phyloP scores from a whole-genome alignment of 2,888 invertebrate species.

The Conops quadrifasciatus region DNA sequence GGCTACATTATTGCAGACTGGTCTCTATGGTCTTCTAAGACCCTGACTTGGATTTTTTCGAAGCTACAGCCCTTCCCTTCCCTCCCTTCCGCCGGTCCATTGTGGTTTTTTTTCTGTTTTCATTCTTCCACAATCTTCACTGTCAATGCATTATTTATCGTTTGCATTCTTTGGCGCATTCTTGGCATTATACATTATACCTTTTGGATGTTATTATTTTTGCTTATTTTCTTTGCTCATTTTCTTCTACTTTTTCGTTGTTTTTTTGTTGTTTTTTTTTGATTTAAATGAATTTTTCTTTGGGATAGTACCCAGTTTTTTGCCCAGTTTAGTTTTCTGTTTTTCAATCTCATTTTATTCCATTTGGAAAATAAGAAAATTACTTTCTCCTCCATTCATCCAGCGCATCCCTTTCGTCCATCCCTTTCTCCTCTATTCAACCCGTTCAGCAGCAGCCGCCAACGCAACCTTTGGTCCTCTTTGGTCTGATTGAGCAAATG shows the following conservation, averaged over 20 bases:
- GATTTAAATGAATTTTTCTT: neutral
- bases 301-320: neutral
- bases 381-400: neutral
- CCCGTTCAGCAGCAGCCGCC: too few species aligned
- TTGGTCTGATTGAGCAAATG: too few species aligned
- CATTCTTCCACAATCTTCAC: slow-evolving; percentile 16
- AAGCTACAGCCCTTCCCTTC: too few species aligned
- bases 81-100: too few species aligned
- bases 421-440: neutral
- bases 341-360: slow-evolving; percentile 1
- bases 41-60: too few species aligned
- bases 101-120: slow-evolving; percentile 2
- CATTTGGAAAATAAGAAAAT: slow-evolving; percentile 15
- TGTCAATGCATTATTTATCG: slow-evolving; percentile 33
- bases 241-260: neutral
- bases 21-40: too few species aligned
- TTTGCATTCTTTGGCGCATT: slow-evolving; percentile 11
- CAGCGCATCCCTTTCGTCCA: neutral
- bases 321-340: neutral
- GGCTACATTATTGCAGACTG: too few species aligned
- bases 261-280: neutral
- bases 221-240: too few species aligned
- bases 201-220: too few species aligned
- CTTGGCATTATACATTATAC: too few species aligned
- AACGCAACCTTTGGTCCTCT: neutral